Percentiles rank a stretch among this genome's conserved stretches.
These are phyloP conservation scores for Tipula vernalis DNA, from an alignment of 2,888 invertebrate genomes.

Conservation along the genomic window DNA sequence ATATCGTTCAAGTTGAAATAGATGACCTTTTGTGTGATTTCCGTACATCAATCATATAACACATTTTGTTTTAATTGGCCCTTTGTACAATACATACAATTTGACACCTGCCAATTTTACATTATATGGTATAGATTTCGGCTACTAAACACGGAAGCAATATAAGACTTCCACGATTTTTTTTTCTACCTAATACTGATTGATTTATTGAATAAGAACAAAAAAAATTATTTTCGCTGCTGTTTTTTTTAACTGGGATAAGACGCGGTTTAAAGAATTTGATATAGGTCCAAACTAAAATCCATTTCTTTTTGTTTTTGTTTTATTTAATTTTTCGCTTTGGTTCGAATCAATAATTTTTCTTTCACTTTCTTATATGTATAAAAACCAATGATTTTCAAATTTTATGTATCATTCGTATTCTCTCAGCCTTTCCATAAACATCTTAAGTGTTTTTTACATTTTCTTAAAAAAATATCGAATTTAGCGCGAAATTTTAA, in stretches of 20 bases:
- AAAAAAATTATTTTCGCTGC: neutral
- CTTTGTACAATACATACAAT: neutral
- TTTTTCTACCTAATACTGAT: neutral
- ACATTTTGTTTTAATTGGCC: neutral
- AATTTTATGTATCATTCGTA: neutral
- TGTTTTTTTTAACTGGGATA: neutral
- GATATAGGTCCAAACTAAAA: neutral
- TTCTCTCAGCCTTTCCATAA: neutral
- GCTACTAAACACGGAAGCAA: neutral
- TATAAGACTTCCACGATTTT: neutral
- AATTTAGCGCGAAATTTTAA: neutral
- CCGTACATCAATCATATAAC: neutral
- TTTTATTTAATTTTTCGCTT: neutral
- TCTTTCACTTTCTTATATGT: neutral
- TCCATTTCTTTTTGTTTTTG: neutral
- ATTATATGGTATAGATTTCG: neutral
- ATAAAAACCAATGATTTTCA: neutral
- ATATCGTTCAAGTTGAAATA: neutral
- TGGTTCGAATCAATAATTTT: neutral
- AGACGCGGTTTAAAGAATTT: neutral
- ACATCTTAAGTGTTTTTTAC: neutral
- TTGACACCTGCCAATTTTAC: neutral
- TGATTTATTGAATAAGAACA: neutral
- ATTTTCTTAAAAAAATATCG: neutral
- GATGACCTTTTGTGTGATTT: neutral